phyloP scores from a whole-genome alignment of 2,888 invertebrate species.

The Entomobrya multifasciata region DNA sequence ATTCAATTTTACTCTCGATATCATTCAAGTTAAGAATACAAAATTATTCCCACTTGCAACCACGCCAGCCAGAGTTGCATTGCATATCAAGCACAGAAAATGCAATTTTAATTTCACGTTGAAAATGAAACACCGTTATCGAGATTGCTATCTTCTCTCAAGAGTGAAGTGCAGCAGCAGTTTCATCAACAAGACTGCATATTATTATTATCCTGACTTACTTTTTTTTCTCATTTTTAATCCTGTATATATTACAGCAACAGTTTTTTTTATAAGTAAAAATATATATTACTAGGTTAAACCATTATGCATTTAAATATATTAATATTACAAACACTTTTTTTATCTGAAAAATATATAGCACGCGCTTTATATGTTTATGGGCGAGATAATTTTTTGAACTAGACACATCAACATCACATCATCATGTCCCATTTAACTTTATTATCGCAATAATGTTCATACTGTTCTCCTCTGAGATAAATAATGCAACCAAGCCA shows the following conservation, averaged over 20 bases:
- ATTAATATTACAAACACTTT: background rate
- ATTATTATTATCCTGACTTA: conserved; percentile 68
- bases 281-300: conserved; percentile 59
- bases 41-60: conserved; percentile 3
- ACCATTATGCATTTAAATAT: conserved; percentile 5
- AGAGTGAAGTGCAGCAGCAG: conserved; percentile 1
- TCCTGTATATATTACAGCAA: conserved; percentile 53
- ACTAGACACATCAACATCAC: conserved; percentile 40
- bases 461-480: background rate
- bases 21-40: conserved; percentile 22
- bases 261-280: background rate
- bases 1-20: conserved; percentile 41
- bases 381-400: conserved; percentile 45
- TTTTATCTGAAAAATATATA: conserved; percentile 1
- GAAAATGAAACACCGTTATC: background rate
- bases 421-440: conserved; percentile 61
- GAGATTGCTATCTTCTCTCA: background rate
- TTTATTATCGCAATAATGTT: conserved; percentile 50
- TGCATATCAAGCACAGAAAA: background rate
- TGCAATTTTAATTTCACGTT: background rate
- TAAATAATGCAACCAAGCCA: conserved; percentile 33
- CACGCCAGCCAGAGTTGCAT: background rate
- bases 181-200: conserved; percentile 30
- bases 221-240: conserved; percentile 38
- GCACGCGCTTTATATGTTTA: conserved; percentile 19